A percentile compares a stretch with the other conserved stretches of the same genome.
These are phyloP conservation scores for Drosophila lacicola DNA, from an alignment of 2,888 invertebrate genomes.

Conservation along the genomic window DNA sequence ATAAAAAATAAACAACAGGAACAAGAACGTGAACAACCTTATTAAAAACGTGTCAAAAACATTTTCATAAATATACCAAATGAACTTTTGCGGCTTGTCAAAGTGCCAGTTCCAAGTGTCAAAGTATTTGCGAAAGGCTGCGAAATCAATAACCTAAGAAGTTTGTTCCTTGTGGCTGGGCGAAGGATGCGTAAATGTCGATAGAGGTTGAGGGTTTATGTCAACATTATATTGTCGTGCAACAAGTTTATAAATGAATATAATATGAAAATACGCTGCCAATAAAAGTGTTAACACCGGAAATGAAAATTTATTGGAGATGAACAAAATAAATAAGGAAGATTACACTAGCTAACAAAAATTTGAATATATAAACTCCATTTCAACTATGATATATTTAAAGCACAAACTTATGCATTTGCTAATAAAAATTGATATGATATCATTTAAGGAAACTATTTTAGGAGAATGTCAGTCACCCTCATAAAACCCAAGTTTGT, in stretches of 20 bases:
- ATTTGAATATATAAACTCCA: too few relatives aligned
- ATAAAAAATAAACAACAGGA: constrained; percentile 15
- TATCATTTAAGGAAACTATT: constrained; percentile 23
- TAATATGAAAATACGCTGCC: constrained; percentile 29
- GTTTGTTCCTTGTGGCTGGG: constrained; percentile 12
- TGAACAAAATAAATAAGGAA: not conserved
- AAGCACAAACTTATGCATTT: constrained; percentile 17
- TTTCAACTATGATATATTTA: constrained; percentile 6
- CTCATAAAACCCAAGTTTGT: constrained; percentile 42
- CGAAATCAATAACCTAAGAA: constrained; percentile 67
- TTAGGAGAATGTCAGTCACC: constrained; percentile 11
- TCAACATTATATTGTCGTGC: constrained; percentile 22
- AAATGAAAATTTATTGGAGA: constrained; percentile 22
- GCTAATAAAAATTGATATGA: constrained; percentile 24
- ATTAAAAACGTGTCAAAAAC: constrained; percentile 80
- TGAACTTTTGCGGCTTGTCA: constrained; percentile 71
- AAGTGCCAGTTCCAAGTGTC: constrained; percentile 75
- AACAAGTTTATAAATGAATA: constrained; percentile 54
- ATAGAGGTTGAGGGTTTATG: not conserved
- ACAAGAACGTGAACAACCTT: constrained; percentile 57
- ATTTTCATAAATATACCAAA: constrained; percentile 78
- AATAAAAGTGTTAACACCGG: constrained; percentile 12
- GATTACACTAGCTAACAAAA: not conserved
- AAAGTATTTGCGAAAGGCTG: constrained; percentile 65
- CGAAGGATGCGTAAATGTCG: not conserved